phyloP scores from a whole-genome alignment of 2,797 vertebrate species.

The Anguilla marmorata region DNA sequence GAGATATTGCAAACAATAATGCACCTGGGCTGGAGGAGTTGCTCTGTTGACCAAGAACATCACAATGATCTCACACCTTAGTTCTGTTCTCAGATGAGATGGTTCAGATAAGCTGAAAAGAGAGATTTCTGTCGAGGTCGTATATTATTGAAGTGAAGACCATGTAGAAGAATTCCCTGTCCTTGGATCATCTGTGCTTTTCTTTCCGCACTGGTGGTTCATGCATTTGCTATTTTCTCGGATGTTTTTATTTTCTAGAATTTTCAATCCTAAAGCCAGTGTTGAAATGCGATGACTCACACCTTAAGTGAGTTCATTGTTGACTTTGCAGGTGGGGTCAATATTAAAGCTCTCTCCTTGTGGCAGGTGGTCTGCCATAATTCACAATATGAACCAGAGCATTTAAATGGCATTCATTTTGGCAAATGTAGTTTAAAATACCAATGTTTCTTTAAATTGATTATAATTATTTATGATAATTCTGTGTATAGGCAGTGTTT shows the following conservation, averaged over 20 bases:
- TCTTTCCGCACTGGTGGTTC: not conserved
- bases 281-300: not conserved
- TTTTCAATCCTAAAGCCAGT: not conserved
- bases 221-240: not conserved
- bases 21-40: not conserved
- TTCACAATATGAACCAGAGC: not conserved
- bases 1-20: not conserved
- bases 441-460: not conserved
- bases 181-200: not conserved
- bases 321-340: not conserved
- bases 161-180: not conserved
- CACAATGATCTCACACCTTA: not conserved
- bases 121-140: not conserved
- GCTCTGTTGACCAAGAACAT: not conserved
- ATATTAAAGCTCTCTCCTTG: not conserved
- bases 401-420: not conserved
- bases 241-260: not conserved
- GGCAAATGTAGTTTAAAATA: not conserved
- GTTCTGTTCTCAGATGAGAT: not conserved
- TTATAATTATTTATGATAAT: not conserved
- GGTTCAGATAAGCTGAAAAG: not conserved
- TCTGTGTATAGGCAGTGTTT: not conserved
- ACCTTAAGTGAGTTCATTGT: not conserved
- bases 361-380: not conserved
- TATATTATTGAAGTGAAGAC: not conserved